These are phyloP conservation scores for Drosophila saltans DNA, from an alignment of 1,140 invertebrate species.

Conservation along the genomic window DNA sequence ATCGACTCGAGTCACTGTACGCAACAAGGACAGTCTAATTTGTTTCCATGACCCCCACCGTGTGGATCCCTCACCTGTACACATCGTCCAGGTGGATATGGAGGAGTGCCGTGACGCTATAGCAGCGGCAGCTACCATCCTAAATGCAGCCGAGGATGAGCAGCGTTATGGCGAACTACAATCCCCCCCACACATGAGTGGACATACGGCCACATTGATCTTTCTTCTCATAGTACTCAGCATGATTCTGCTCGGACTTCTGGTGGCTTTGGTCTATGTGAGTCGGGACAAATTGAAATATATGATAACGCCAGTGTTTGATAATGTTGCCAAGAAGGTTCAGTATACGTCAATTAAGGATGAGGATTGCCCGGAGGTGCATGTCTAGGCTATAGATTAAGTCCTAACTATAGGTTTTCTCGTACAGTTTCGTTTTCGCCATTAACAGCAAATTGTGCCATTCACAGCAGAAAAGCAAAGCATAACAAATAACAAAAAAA, in stretches of 20 bases:
- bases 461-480: conserved; percentile 48
- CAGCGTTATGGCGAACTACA: conserved; percentile 50
- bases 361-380: conserved; percentile 83
- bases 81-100: conserved; percentile 82
- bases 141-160: conserved; percentile 62
- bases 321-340: conserved; percentile 88
- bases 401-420: conserved; percentile 15
- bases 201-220: conserved; percentile 84
- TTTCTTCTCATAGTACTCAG: conserved; percentile 85
- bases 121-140: conserved; percentile 69
- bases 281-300: conserved; percentile 85
- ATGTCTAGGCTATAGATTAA: conserved; percentile 63
- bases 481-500: conserved; percentile 15
- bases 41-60: conserved; percentile 83
- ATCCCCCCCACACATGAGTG: conserved; percentile 65
- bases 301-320: conserved; percentile 87
- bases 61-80: conserved; percentile 67
- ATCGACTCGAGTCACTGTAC: conserved; percentile 86
- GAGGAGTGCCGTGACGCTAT: conserved; percentile 75
- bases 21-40: conserved; percentile 85
- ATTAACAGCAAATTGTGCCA: conserved; percentile 74
- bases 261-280: conserved; percentile 86
- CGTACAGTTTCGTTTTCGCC: conserved; percentile 56
- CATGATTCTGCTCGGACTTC: conserved; percentile 84
- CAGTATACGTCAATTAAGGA: conserved; percentile 89